Evolutionary conservation across 2,888 invertebrate genomes (phyloP).

Genomic region (Mythimna vitellina): DNA sequence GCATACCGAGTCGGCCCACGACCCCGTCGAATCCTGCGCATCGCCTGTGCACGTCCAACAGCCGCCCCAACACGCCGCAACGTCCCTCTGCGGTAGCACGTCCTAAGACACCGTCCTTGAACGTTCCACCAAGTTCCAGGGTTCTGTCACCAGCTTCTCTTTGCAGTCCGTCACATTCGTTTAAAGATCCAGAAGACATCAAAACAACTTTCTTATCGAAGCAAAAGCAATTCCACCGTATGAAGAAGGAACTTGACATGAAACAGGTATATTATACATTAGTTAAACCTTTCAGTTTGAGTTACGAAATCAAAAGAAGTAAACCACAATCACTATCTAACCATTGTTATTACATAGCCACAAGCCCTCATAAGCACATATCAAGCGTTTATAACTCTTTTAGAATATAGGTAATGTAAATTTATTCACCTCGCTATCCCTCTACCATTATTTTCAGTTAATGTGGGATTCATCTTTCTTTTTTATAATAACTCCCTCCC

Average conservation of each 20-base stretch:
- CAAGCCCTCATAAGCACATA: neutral
- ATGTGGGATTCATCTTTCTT: too few relatives aligned
- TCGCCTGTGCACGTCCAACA: conserved; percentile 67
- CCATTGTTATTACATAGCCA: neutral
- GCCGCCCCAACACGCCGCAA: conserved; percentile 79
- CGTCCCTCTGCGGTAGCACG: conserved; percentile 56
- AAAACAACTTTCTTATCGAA: conserved; percentile 74
- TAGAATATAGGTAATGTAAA: neutral
- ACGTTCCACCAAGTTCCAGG: conserved; percentile 48
- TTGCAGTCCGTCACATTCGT: conserved; percentile 42
- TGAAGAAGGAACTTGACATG: conserved; percentile 87
- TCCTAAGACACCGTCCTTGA: conserved; percentile 67
- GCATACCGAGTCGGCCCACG: conserved; percentile 71
- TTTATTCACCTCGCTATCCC: neutral
- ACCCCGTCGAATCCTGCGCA: conserved; percentile 72
- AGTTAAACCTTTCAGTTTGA: too few relatives aligned
- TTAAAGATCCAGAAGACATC: conserved; percentile 72
- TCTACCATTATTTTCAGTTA: neutral
- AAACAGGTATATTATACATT: conserved; percentile 78
- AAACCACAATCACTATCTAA: too few relatives aligned
- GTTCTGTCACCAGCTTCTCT: conserved; percentile 45
- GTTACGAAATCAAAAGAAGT: too few relatives aligned
- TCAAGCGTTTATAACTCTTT: neutral
- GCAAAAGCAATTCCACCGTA: conserved; percentile 77
- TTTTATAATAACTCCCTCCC: too few relatives aligned